These are phyloP conservation scores for Sinelater perroti DNA, from an alignment of 2,888 invertebrate species.

Conservation along the genomic window DNA sequence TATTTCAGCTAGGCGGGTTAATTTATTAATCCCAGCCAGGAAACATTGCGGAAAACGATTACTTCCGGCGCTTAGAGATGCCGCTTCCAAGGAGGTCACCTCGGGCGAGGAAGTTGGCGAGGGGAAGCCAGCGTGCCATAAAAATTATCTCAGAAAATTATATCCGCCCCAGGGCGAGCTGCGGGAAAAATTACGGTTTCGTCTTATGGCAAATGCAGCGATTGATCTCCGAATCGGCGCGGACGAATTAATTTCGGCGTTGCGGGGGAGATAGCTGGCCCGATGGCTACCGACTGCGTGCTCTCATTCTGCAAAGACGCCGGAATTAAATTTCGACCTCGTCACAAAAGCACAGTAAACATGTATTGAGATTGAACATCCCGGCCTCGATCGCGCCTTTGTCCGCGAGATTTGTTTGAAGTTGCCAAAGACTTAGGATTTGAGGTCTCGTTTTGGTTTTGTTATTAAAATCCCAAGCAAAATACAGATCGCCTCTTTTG, in stretches of 20 bases:
- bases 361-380: conserved; percentile 15
- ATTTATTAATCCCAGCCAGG: conserved; percentile 41
- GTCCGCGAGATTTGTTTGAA: conserved; percentile 16
- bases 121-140: conserved; percentile 33
- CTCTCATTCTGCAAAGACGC: conserved; percentile 16
- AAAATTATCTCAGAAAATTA: conserved; percentile 38
- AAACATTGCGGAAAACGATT: conserved; percentile 40
- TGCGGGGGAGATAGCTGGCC: conserved; percentile 14
- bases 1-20: conserved; percentile 36
- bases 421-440: conserved; percentile 2
- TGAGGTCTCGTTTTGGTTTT: conserved; percentile 6
- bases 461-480: background rate
- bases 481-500: too few species aligned
- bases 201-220: conserved; percentile 23
- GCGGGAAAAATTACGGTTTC: conserved; percentile 20
- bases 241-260: conserved; percentile 19
- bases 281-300: conserved; percentile 11
- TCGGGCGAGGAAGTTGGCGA: conserved; percentile 38
- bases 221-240: background rate
- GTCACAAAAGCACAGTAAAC: conserved; percentile 19
- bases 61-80: conserved; percentile 40
- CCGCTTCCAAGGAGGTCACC: conserved; percentile 37
- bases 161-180: conserved; percentile 32
- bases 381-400: conserved; percentile 11
- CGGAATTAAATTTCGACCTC: conserved; percentile 24